Evolutionary conservation across 1,140 invertebrate genomes (phyloP), one percentile per base, ranked within the genome.

Genomic region (Ylistrum balloti): DNA sequence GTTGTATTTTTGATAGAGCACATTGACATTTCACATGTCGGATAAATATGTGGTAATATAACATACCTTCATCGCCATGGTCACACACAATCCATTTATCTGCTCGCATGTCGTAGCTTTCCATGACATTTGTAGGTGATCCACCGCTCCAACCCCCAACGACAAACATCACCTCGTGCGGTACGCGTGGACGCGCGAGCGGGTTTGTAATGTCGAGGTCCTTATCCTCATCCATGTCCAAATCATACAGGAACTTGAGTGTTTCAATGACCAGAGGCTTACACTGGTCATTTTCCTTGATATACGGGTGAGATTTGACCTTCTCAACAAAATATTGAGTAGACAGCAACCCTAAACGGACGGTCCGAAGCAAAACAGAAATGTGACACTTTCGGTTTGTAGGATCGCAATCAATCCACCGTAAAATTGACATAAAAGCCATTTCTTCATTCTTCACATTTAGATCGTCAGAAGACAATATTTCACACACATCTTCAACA

Each of bases 391-490:
- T 97, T 88, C 99, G 96, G 94, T 99, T 98, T 0, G 98, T 97
- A n/a, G 99, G 98, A 96, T 99, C 99, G 96, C 99, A 99, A 95
- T 99, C 99, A 35, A 99, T 98, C 99, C 99, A 99, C 92, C 98
- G 98, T 98, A 99, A 99, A 85, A 99, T 98, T 1, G 99, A 99
- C 96, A 98, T 98, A 95, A 96, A 96, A 38, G 98, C 98, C 91
- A 99, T 98, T 96, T 99, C 99, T 97, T 99, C 99, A 33, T 98
- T 98, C 94, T 98, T 97, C 11, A 99, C 98, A 96, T 99, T 99
- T 5, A 99, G 97, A 96, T 99, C 98, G 96, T 99, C 99, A 90
- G 98, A 98, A 20, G 98, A 98, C 93, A 99, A 98, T 91, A 99
- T 99, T 94, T 99, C 98, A 38, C 99, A 98, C 92, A 99, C 97